Evolutionary conservation across 2,797 vertebrate species (phyloP), one percentile per base, ranked within the genome.

Genomic region (Leucoraja ocellata): DNA sequence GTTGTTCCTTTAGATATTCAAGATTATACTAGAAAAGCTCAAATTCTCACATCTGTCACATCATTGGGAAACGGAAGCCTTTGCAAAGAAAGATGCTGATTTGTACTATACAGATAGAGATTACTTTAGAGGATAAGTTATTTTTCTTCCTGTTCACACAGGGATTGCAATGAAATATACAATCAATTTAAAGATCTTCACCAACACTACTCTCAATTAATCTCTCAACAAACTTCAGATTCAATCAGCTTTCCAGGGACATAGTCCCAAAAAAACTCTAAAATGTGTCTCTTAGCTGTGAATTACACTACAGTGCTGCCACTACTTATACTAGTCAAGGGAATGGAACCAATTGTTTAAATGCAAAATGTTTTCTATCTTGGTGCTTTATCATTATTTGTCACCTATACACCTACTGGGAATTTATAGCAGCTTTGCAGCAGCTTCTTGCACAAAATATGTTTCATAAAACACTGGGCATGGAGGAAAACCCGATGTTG

Each of bases 171-270:
- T 84, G 83, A 86, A 14, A 63, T 28, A 83, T 5, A 86, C 58
- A 86, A n/a, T 5, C 11, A 65, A 3, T 63, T 86, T 13, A 14
- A 86, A 86, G 28, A 86, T 14, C 58, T 86, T 61, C 83, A 86
- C 61, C 14, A 86, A 86, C n/a, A 25, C 54, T 80, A 80, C 36
- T 39, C 79, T 84, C 54, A 61, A 54, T 25, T 63, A 86, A 63
- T n/a, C 5, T n/a, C 4, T 65, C 46, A 46, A 83, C 78, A 84
- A 28, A 46, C 46, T 63, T 63, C 63, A 86, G n/a, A 86, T 63
- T 63, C 58, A 86, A 84, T 84, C 54, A 84, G 25, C 46, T 84
- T 84, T 84, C 54, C 81, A 84, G 81, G 81, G 81, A 84, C 25
- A 84, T n/a, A 14, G 54, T 0, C 21, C 25, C 36, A 14, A 10